A percentile compares a stretch with the other conserved stretches of the same genome.
Conservation (phyloP, 2,797 vertebrate species). For the Notolabrus celidotus region DNA sequence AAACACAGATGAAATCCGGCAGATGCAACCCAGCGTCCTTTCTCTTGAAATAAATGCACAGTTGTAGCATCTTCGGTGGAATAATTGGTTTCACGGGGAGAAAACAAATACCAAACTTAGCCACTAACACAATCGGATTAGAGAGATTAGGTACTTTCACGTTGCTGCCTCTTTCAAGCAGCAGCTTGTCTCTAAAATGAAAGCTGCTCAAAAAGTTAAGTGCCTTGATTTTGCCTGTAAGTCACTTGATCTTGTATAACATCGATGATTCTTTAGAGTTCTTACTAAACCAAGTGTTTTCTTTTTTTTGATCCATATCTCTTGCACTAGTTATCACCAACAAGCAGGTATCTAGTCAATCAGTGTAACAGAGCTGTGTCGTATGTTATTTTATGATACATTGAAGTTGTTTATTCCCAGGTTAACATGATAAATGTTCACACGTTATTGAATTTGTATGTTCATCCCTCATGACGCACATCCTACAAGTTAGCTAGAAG, state of each 20-base stretch:
- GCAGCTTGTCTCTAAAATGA: neutral
- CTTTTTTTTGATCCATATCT: too few species aligned
- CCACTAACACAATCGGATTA: neutral
- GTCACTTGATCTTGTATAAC: neutral
- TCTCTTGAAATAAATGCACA: neutral
- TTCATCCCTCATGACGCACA: too few species aligned
- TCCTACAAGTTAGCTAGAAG: too few species aligned
- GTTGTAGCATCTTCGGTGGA: neutral
- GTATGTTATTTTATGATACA: too few species aligned
- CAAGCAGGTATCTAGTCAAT: too few species aligned
- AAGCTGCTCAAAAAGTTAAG: slow-evolving; percentile 8
- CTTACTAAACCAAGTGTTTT: neutral
- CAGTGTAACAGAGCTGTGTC: too few species aligned
- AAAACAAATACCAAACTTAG: neutral
- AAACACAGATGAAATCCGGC: neutral
- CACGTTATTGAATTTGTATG: too few species aligned
- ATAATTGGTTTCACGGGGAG: neutral
- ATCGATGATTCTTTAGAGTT: neutral
- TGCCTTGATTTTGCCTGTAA: neutral
- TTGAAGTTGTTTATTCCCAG: too few species aligned
- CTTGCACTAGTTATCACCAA: too few species aligned
- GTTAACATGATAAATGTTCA: too few species aligned
- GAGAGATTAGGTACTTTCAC: slow-evolving; percentile 1
- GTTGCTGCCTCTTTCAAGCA: neutral
- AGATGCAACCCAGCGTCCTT: slow-evolving; percentile 4